Evolutionary conservation across 37 sponge, comb jelly and placozoan genomes (phyloP).

Genomic region (Theonella swinhoei): DNA sequence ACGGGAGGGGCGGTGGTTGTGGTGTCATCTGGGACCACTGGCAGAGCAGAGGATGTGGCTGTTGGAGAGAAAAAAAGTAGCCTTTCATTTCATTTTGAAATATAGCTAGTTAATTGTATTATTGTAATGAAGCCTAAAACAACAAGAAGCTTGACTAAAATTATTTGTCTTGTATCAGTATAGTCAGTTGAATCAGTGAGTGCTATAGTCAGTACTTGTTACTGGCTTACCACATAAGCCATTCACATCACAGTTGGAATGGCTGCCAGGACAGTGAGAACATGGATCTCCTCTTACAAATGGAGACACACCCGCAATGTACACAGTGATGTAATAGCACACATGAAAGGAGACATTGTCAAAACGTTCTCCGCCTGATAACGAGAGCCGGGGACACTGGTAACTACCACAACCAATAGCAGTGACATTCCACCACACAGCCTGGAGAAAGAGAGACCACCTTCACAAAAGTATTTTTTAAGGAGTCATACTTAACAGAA

Average conservation of each 20-base stretch:
- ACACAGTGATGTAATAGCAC: conserved; percentile 29
- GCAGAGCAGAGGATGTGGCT: not conserved
- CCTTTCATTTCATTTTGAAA: too few species aligned
- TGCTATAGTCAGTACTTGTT: not conserved
- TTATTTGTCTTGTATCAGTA: too few species aligned
- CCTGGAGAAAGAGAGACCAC: too few species aligned
- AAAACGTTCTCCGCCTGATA: not conserved
- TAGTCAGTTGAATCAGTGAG: too few species aligned
- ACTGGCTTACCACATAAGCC: conserved; percentile 25
- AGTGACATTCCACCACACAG: conserved; percentile 5
- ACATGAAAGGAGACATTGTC: conserved; percentile 1
- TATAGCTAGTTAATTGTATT: too few species aligned
- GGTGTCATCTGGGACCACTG: not conserved
- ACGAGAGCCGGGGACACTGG: conserved; percentile 19
- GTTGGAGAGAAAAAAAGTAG: not conserved
- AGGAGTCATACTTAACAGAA: too few species aligned
- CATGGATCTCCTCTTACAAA: not conserved
- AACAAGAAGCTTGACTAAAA: too few species aligned
- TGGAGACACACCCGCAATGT: not conserved
- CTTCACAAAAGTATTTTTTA: too few species aligned
- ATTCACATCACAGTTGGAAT: not conserved
- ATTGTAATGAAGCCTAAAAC: too few species aligned
- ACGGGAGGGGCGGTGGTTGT: too few species aligned
- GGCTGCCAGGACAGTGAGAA: not conserved
- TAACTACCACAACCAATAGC: conserved; percentile 27